Evolutionary conservation across 2,888 invertebrate genomes (phyloP), one percentile per base, ranked within the genome.

Genomic region (Gymnoscelis rufifasciata): DNA sequence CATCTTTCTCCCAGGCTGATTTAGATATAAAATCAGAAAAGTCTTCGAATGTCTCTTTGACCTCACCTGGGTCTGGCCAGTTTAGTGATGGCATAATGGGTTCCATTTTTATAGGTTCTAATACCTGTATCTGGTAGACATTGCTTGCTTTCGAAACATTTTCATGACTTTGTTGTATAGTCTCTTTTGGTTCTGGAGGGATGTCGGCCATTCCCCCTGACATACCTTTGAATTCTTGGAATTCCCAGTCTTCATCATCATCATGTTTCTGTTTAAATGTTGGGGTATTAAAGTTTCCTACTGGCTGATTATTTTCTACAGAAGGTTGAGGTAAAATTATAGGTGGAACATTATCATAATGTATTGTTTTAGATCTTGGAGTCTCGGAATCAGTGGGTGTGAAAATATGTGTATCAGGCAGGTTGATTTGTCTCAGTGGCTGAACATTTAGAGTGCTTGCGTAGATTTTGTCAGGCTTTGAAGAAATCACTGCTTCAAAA

Each of bases 321-420:
- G 63, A 47, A 27, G 66, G 47, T 52, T 78, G 74, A 11, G 80
- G 74, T 28, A 80, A 52, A n/a, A 83, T 62, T 14, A 75, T 67
- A 7, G 73, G 54, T n/a, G 77, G 68, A 36, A 59, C 64, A 39
- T 54, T 71, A 51, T 81, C 76, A 52, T 89, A 88, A 60, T 89
- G 88, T 39, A 88, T 88, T 12, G 88, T 89, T 70, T 87, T 88
- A 23, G 88, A 88, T 52, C 87, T 76, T 23, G 89, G 89, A 43
- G 80, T 87, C 68, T 88, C 87, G 0, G 88, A 89, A 62, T 89
- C 86, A 19, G 86, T 86, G 3, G 89, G 89, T 43, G 89, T 89
- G 57, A 87, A 89, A 42, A 89, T 89, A 61, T 89, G 89, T 14
- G 89, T 89, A 50, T 89, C 89, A 7, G 89, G 88, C 48, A 89